A percentile compares a stretch with the other conserved stretches of the same genome.
Evolutionary conservation across 2,888 invertebrate genomes (phyloP).

Genomic region (Pegoplata infirma): DNA sequence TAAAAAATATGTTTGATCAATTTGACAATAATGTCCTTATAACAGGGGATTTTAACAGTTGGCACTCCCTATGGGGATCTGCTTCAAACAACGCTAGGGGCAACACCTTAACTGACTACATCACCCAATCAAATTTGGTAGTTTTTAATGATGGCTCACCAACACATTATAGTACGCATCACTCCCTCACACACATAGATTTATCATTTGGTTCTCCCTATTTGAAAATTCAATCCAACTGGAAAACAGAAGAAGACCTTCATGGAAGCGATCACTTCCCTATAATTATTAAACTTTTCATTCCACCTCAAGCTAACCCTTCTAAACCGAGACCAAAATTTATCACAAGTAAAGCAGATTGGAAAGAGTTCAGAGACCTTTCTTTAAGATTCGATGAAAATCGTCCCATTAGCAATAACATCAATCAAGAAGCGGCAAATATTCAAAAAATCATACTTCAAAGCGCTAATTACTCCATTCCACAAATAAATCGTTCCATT

Average conservation of each 20-base stretch:
- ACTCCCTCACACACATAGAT: slow-evolving; percentile 55
- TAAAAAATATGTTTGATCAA: slow-evolving; percentile 14
- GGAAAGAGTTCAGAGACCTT: too few relatives aligned
- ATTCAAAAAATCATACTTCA: slow-evolving; percentile 26
- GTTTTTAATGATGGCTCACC: slow-evolving; percentile 52
- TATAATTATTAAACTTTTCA: slow-evolving; percentile 20
- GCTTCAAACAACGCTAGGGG: slow-evolving; percentile 25
- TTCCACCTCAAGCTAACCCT: background rate
- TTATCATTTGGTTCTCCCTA: slow-evolving; percentile 49
- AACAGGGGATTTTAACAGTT: slow-evolving; percentile 38
- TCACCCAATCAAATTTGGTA: slow-evolving; percentile 33
- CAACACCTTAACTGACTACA: slow-evolving; percentile 22
- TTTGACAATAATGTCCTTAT: background rate
- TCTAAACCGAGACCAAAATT: too few relatives aligned
- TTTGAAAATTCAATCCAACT: slow-evolving; percentile 20
- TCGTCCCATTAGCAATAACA: slow-evolving; percentile 7
- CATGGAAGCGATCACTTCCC: slow-evolving; percentile 46
- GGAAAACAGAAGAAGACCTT: slow-evolving; percentile 35
- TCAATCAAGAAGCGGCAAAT: slow-evolving; percentile 39
- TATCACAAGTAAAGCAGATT: too few relatives aligned
- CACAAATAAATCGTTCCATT: background rate
- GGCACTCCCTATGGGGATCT: slow-evolving; percentile 44
- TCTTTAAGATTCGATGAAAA: too few relatives aligned
- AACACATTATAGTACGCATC: slow-evolving; percentile 55
- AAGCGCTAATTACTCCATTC: slow-evolving; percentile 30